Conservation (phyloP, 1,140 invertebrate species). For the Dreissena polymorpha region DNA sequence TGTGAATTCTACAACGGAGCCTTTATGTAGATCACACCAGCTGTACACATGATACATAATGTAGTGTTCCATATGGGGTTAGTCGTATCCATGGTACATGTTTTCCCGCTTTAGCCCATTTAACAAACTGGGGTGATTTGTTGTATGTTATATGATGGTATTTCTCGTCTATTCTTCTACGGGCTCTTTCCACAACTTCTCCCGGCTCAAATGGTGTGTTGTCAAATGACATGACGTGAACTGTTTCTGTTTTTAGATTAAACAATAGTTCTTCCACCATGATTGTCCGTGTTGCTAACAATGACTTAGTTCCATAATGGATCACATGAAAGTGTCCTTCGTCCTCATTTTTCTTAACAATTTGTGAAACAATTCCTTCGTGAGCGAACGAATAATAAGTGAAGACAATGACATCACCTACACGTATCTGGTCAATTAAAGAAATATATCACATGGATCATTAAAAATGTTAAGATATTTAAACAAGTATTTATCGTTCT, state of each 20-base stretch:
- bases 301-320: constrained; percentile 17
- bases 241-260: constrained; percentile 1
- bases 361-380: constrained; percentile 19
- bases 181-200: constrained; percentile 20
- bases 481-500: too few relatives aligned
- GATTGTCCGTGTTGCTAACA: constrained; percentile 30
- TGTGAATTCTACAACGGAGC: constrained; percentile 19
- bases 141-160: neutral
- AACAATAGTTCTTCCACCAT: constrained; percentile 24
- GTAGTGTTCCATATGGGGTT: constrained; percentile 15
- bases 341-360: neutral
- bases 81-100: too few relatives aligned
- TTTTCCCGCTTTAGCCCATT: constrained; percentile 43
- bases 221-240: neutral
- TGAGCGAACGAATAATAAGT: constrained; percentile 13
- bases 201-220: constrained; percentile 17
- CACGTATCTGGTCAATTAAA: neutral
- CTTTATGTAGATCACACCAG: constrained; percentile 30
- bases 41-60: neutral
- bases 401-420: constrained; percentile 18
- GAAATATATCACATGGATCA: too few relatives aligned
- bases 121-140: constrained; percentile 26
- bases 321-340: constrained; percentile 12
- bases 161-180: constrained; percentile 13
- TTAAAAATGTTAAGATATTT: too few relatives aligned